Base-by-base conservation (phyloP, 2,113 vertebrate species). In the Callospermophilus lateralis region DNA sequence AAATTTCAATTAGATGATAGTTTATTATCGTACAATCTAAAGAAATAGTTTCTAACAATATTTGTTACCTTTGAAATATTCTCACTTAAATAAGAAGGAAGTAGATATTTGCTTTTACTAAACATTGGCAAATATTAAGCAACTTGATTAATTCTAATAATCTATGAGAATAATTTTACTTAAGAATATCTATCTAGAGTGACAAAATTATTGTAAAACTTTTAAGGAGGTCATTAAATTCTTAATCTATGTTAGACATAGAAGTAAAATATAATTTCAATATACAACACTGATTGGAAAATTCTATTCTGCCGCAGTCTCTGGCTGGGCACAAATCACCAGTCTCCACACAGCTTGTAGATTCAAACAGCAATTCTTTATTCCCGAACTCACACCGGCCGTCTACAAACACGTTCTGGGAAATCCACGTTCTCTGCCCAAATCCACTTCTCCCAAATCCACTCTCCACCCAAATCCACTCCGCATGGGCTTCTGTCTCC, bases 191-290 rank as follows among this genome's bases (percentile, higher is more conserved):
- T 87, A 95, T 84, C 89, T 96, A 88, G 65, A 94, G 32, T 96
- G 7, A 53, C 48, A 76, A 93, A 83, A 70, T 4, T 93, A 68
- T 89, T 84, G 4, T 32, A 90, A 48, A 26, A 8, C 4, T 97
- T 63, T 89, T 77, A 42, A 95, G 72, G 39, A 83, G 3, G 8
- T 93, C 95, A 98, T 96, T 97, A 95, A 51, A 94, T 95, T 94
- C 53, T 98, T 97, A 95, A 95, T 17, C 90, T 85, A 74, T 53
- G 94, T 3, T 53, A 61, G 28, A 37, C n/a, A 87, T 42, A 58
- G 78, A 96, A 91, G 26, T 87, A 9, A 90, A 94, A 97, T 97
- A 94, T 83, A 73, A 98, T 97, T 97, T 96, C 88, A 92, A 13
- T 95, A 86, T 91, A 77, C 15, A 85, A 8, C 39, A 97, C 81